phyloP scores from a whole-genome alignment of 2,797 vertebrate genomes.

The Microctenopoma lineatum region DNA sequence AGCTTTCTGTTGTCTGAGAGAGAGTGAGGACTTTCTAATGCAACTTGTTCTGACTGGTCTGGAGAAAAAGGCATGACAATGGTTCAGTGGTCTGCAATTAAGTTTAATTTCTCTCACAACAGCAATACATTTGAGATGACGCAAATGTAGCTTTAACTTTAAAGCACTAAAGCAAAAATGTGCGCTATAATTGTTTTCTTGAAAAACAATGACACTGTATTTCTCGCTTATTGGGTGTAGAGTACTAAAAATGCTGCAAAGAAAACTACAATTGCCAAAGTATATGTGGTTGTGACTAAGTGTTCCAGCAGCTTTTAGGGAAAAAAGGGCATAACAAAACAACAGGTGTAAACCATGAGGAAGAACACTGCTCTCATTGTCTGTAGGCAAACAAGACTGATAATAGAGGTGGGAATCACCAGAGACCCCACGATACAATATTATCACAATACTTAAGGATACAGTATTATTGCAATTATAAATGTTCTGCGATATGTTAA shows the following conservation, averaged over 20 bases:
- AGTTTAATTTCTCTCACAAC: conserved; percentile 54
- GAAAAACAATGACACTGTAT: conserved; percentile 41
- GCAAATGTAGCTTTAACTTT: conserved; percentile 57
- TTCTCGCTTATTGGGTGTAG: conserved; percentile 9
- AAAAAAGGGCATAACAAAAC: neutral
- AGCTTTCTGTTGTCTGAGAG: conserved; percentile 57
- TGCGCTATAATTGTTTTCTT: conserved; percentile 47
- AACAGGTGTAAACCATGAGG: neutral
- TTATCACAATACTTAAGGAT: no score
- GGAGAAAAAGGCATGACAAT: conserved; percentile 61
- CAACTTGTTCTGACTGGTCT: conserved; percentile 48
- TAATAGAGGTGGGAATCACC: no score
- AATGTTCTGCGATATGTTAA: no score
- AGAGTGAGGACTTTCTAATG: conserved; percentile 61
- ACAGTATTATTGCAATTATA: no score
- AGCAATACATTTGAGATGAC: conserved; percentile 49
- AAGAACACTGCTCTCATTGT: neutral
- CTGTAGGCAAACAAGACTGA: neutral
- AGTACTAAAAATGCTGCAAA: conserved; percentile 14
- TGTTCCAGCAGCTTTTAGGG: neutral
- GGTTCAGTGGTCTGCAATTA: conserved; percentile 62
- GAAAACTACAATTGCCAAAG: neutral
- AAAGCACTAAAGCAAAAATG: conserved; percentile 60
- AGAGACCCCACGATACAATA: no score
- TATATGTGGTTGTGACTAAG: neutral